Evolutionary conservation across 2,797 vertebrate genomes (phyloP).

Genomic region (Pipistrellus kuhlii): DNA sequence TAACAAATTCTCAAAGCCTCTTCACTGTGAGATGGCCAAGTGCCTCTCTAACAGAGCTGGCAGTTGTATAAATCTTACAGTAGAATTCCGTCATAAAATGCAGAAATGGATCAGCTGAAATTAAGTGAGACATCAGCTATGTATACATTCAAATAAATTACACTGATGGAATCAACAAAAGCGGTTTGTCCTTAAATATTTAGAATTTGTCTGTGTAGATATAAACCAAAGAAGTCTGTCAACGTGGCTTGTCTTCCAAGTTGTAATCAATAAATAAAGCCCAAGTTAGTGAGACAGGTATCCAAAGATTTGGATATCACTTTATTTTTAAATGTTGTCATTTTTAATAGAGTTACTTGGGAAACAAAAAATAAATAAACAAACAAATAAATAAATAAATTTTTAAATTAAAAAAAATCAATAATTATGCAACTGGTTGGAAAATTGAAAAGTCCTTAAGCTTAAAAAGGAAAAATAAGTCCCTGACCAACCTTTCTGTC

Average conservation of each 20-base stretch:
- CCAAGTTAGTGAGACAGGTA: background rate
- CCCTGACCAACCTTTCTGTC: background rate
- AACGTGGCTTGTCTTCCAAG: background rate
- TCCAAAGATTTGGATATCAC: background rate
- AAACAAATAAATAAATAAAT: too few relatives aligned
- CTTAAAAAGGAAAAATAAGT: conserved; percentile 60
- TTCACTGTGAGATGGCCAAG: background rate
- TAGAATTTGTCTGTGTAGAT: conserved; percentile 6
- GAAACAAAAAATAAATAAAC: conserved; percentile 30
- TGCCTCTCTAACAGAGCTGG: conserved; percentile 7
- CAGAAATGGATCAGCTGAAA: background rate
- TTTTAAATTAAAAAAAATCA: background rate
- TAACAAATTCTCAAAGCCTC: conserved; percentile 47
- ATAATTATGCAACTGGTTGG: conserved; percentile 5
- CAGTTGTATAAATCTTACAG: background rate
- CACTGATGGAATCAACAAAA: conserved; percentile 1
- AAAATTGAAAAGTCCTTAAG: conserved; percentile 47
- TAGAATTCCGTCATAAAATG: background rate
- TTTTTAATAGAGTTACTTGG: conserved; percentile 7
- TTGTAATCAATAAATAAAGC: background rate
- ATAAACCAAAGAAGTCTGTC: background rate
- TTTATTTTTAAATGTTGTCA: background rate
- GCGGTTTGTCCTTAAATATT: conserved; percentile 39
- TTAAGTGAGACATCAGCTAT: background rate
- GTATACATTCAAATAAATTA: background rate